phyloP scores from a whole-genome alignment of 2,888 invertebrate species.

The Orthonevra nobilis region DNA sequence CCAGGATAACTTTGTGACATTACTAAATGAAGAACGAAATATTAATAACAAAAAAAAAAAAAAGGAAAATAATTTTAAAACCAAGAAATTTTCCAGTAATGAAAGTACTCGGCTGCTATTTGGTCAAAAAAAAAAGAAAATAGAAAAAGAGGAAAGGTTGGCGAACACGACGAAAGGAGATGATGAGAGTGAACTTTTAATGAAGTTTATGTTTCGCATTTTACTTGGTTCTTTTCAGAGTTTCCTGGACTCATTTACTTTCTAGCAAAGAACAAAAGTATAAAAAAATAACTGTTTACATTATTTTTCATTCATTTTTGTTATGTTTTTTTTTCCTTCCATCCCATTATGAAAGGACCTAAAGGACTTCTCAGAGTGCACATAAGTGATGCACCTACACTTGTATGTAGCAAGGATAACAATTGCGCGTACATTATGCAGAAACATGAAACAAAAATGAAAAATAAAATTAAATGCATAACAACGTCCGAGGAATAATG shows the following conservation, averaged over 20 bases:
- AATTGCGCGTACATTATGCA: slow-evolving; percentile 29
- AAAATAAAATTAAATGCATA: too few species aligned
- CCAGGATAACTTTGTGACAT: slow-evolving; percentile 50
- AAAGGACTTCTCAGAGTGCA: slow-evolving; percentile 21
- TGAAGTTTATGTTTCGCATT: slow-evolving; percentile 68
- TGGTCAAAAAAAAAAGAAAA: slow-evolving; percentile 31
- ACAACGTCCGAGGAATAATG: too few species aligned
- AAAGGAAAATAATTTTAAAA: slow-evolving; percentile 49
- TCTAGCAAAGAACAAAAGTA: slow-evolving; percentile 30
- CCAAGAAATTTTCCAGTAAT: slow-evolving; percentile 61
- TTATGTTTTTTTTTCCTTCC: slow-evolving; percentile 36
- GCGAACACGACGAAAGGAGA: slow-evolving; percentile 44
- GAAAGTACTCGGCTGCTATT: slow-evolving; percentile 47
- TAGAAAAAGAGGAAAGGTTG: too few species aligned
- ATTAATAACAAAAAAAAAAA: slow-evolving; percentile 4
- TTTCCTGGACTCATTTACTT: slow-evolving; percentile 60
- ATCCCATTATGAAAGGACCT: slow-evolving; percentile 32
- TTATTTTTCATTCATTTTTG: slow-evolving; percentile 42
- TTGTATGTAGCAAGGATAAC: slow-evolving; percentile 26
- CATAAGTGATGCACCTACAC: not conserved
- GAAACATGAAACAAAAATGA: too few species aligned
- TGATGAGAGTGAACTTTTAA: slow-evolving; percentile 65
- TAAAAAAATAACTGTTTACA: slow-evolving; percentile 47
- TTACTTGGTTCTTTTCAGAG: slow-evolving; percentile 44
- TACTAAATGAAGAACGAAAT: slow-evolving; percentile 52